A percentile compares a stretch with the other conserved stretches of the same genome.
Evolutionary conservation across 1,140 invertebrate genomes (phyloP).

Genomic region (Aphidius ervi): DNA sequence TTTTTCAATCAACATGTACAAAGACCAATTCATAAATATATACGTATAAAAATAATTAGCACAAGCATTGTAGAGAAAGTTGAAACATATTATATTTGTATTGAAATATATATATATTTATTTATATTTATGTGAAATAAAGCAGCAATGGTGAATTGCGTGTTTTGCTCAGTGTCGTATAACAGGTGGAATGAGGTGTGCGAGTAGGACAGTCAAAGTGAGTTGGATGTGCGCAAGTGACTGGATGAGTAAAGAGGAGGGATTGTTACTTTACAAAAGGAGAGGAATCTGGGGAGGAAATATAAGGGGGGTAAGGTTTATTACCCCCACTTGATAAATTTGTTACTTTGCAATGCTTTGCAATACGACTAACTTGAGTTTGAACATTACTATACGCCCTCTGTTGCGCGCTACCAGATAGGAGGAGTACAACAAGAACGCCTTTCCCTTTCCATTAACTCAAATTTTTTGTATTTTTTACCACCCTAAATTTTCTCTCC

Average conservation of each 20-base stretch:
- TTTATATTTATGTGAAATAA: constrained; percentile 1
- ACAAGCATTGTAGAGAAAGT: too few relatives aligned
- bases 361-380: constrained; percentile 33
- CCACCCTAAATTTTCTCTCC: not conserved
- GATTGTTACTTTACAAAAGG: not conserved
- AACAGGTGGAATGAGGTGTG: constrained; percentile 42
- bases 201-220: not conserved
- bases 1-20: too few relatives aligned
- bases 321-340: constrained; percentile 35
- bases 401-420: constrained; percentile 34
- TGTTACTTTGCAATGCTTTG: constrained; percentile 25
- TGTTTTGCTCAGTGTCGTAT: constrained; percentile 31
- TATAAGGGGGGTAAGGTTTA: constrained; percentile 15
- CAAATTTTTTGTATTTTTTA: constrained; percentile 6
- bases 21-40: too few relatives aligned
- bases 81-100: too few relatives aligned
- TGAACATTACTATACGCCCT: constrained; percentile 50
- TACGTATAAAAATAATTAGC: too few relatives aligned
- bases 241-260: constrained; percentile 8
- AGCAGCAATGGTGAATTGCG: not conserved
- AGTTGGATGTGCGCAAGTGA: not conserved
- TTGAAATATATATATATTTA: not conserved
- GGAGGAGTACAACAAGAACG: constrained; percentile 42
- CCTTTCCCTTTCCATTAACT: constrained; percentile 42
- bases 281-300: not conserved